Percentiles rank a stretch among this genome's conserved stretches.
Conservation (phyloP, 1,140 invertebrate species). For the Drosophila littoralis region DNA sequence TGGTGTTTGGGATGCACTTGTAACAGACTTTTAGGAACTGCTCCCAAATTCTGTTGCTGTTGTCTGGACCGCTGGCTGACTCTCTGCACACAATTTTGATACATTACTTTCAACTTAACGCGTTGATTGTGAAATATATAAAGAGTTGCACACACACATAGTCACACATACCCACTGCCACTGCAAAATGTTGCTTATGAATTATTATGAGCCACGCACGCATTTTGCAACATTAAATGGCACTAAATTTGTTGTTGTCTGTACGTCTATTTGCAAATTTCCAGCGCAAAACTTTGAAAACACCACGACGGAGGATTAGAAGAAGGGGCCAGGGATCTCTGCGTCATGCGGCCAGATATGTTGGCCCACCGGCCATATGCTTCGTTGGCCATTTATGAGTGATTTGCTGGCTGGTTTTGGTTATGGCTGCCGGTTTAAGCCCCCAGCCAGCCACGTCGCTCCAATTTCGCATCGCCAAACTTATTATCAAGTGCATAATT, state of each 20-base stretch:
- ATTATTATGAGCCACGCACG: constrained; percentile 80
- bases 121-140: constrained; percentile 71
- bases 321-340: neutral
- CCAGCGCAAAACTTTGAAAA: constrained; percentile 61
- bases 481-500: constrained; percentile 82
- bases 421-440: constrained; percentile 26
- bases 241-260: constrained; percentile 74
- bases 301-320: neutral
- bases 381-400: constrained; percentile 74
- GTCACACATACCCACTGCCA: constrained; percentile 43
- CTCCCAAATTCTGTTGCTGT: constrained; percentile 28
- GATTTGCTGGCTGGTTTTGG: constrained; percentile 74
- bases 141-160: constrained; percentile 36
- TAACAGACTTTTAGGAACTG: constrained; percentile 12
- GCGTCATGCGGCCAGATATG: constrained; percentile 5
- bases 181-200: constrained; percentile 78
- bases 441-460: constrained; percentile 56
- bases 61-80: constrained; percentile 25
- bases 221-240: constrained; percentile 80
- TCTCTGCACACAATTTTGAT: constrained; percentile 66
- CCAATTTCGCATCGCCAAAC: constrained; percentile 71
- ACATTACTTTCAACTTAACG: constrained; percentile 81
- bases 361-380: constrained; percentile 39
- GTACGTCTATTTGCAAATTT: constrained; percentile 74
- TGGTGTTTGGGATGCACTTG: neutral